These are phyloP conservation scores for Dasyornis broadbenti DNA, from an alignment of 2,113 vertebrate species.

Conservation along the genomic window DNA sequence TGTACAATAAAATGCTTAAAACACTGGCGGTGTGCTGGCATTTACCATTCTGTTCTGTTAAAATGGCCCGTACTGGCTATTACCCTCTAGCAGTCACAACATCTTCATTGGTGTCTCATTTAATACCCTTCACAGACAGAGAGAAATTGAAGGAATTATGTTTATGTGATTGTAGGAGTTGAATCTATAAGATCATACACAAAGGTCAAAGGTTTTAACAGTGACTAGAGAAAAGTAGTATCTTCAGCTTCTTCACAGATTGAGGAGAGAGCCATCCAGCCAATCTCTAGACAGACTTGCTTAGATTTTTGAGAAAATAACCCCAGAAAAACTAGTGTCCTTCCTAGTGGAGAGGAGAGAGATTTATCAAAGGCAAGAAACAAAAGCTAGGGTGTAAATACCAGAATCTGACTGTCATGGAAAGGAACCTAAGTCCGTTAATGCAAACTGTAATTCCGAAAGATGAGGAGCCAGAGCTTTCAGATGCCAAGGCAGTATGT, in stretches of 20 bases:
- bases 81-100: background rate
- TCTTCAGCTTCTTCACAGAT: background rate
- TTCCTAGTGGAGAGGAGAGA: background rate
- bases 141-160: background rate
- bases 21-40: background rate
- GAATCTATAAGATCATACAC: background rate
- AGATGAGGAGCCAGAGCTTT: background rate
- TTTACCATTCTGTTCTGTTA: background rate
- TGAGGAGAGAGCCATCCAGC: background rate
- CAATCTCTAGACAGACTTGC: background rate
- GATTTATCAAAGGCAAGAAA: background rate
- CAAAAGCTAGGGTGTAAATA: background rate
- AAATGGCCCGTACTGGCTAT: background rate
- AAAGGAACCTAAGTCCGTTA: background rate
- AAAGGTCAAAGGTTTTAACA: background rate
- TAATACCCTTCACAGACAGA: background rate
- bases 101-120: background rate
- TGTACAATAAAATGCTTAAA: background rate
- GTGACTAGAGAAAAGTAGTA: background rate
- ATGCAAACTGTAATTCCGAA: background rate
- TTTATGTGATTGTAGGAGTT: background rate
- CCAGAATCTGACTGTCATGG: background rate
- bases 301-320: background rate
- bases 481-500: background rate
- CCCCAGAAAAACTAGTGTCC: background rate